Evolutionary conservation across 2,888 invertebrate genomes (phyloP), one percentile per base, ranked within the genome.

Genomic region (Pecten maximus): DNA sequence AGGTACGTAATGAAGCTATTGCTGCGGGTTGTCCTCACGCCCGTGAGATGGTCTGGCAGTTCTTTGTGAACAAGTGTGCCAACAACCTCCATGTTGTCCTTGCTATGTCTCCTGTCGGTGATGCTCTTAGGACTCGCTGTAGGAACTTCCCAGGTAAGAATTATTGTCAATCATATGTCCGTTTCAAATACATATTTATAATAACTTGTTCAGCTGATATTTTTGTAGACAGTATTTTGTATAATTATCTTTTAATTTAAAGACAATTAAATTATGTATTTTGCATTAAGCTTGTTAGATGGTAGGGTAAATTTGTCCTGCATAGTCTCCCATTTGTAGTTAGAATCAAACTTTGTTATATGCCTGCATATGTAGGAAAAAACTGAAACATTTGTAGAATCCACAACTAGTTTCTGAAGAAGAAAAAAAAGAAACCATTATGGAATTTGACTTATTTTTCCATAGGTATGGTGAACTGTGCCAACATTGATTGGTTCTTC

Each of bases 401-500:
- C 15, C 15, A 86, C 35, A 86, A 86, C 16, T n/a, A 23, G 12
- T 35, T 15, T 15, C n/a, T n/a, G n/a, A n/a, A n/a, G n/a, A n/a
- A n/a, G n/a, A n/a, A n/a, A n/a, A n/a, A n/a, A 74, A 87, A 87
- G 23, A 40, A n/a, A 19, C 23, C 8, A 16, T 16, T 40, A 40
- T 6, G 2, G 40, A 54, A 39, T 23, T 50, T 88, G 10, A 23
- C 19, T 74, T 87, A 40, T 8, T 88, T 44, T 87, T 19, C 88
- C 91, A 35, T 89, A 96, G 99, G 99, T 0, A 97, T 99, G 88
- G 98, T 99, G 74, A 99, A 98, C 96, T 98, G 98, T 96, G 98
- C 98, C 0, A 98, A 98, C 74, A 98, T 99, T 93, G 98, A 99
- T 96, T 99, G 99, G 99, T 98, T 99, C 96, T 98, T 98, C 97